Conservation (phyloP, 2,113 vertebrate genomes). For the Aspidoscelis tigris region DNA sequence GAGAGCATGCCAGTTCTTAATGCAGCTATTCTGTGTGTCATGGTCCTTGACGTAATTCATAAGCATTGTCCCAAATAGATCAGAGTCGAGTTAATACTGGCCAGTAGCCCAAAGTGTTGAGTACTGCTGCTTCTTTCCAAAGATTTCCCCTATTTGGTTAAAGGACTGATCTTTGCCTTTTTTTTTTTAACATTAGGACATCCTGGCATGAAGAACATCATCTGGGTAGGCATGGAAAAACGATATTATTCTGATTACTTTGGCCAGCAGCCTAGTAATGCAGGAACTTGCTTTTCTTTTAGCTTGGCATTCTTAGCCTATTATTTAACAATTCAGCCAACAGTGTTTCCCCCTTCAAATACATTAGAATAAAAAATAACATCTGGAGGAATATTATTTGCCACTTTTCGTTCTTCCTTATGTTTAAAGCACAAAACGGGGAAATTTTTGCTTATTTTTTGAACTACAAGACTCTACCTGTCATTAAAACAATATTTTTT, state of each 20-base stretch:
- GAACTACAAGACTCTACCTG: not conserved
- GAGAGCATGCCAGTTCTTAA: not conserved
- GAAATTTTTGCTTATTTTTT: not conserved
- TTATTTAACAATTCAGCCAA: conserved; percentile 31
- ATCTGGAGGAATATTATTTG: conserved; percentile 19
- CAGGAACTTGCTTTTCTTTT: conserved; percentile 34
- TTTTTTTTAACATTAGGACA: conserved; percentile 38
- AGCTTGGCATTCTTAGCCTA: conserved; percentile 32
- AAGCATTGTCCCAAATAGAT: conserved; percentile 23
- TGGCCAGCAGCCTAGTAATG: conserved; percentile 6
- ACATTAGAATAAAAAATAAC: conserved; percentile 13
- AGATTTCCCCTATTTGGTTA: conserved; percentile 36
- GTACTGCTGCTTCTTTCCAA: conserved; percentile 14
- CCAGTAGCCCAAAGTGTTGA: conserved; percentile 8
- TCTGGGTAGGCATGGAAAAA: not conserved
- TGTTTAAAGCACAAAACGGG: not conserved
- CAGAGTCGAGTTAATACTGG: conserved; percentile 42
- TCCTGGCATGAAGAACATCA: not conserved
- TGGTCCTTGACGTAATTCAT: conserved; percentile 35
- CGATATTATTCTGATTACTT: conserved; percentile 6
- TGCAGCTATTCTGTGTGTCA: not conserved
- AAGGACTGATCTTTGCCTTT: conserved; percentile 11
- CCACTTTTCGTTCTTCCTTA: not conserved
- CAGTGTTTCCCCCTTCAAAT: conserved; percentile 24
- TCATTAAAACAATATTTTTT: not conserved